phyloP scores from a whole-genome alignment of 2,888 invertebrate species.

The Acleris literana region DNA sequence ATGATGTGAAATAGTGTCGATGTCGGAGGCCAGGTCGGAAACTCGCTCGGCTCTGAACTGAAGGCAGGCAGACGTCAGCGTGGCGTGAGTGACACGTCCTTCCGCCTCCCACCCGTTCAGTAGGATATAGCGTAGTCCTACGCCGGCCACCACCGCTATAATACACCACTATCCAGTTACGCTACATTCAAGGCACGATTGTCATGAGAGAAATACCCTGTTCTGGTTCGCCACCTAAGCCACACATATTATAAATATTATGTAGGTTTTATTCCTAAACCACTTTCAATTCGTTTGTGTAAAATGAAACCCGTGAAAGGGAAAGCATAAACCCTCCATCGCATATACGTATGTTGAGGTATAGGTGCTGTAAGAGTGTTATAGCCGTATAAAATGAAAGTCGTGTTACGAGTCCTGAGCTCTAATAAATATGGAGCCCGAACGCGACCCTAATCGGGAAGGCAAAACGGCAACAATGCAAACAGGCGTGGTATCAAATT shows the following conservation, averaged over 20 bases:
- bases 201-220: slow-evolving; percentile 5
- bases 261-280: slow-evolving; percentile 18
- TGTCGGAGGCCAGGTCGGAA: slow-evolving; percentile 76
- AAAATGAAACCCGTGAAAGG: slow-evolving; percentile 56
- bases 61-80: slow-evolving; percentile 73
- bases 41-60: slow-evolving; percentile 63
- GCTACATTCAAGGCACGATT: slow-evolving; percentile 45
- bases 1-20: slow-evolving; percentile 57
- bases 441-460: slow-evolving; percentile 80
- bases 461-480: slow-evolving; percentile 80
- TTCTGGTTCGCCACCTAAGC: neutral
- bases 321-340: slow-evolving; percentile 57
- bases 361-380: slow-evolving; percentile 58
- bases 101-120: slow-evolving; percentile 65
- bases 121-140: slow-evolving; percentile 49
- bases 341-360: slow-evolving; percentile 45
- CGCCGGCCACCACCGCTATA: slow-evolving; percentile 45
- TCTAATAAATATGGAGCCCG: slow-evolving; percentile 79
- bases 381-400: slow-evolving; percentile 77
- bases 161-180: slow-evolving; percentile 50
- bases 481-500: slow-evolving; percentile 79
- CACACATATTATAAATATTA: slow-evolving; percentile 11
- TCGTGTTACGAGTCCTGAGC: slow-evolving; percentile 75
- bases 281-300: slow-evolving; percentile 41
- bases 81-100: slow-evolving; percentile 76